Conservation (phyloP, 1,140 invertebrate genomes). For the Zaprionus gabonicus region DNA sequence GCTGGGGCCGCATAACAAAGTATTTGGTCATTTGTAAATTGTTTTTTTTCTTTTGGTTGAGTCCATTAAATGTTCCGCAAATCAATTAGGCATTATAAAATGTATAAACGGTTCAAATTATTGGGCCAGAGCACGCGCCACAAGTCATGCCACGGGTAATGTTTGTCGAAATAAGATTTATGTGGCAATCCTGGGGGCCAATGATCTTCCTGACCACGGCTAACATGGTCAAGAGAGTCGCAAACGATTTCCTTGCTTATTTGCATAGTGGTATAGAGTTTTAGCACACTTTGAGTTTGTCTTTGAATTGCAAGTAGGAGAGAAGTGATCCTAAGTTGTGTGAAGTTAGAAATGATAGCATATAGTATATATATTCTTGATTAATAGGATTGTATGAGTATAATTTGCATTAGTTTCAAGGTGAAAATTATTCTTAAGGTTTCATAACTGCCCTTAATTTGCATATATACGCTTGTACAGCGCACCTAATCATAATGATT, state of each 20-base stretch:
- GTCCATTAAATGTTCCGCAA: conserved; percentile 54
- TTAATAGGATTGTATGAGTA: no score
- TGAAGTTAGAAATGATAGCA: no score
- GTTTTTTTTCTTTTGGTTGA: conserved; percentile 1
- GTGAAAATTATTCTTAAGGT: no score
- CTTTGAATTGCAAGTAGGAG: not conserved
- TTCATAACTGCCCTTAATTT: no score
- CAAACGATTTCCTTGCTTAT: conserved; percentile 13
- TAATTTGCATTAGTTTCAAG: no score
- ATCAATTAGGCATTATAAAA: conserved; percentile 74
- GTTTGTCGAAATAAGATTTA: conserved; percentile 34
- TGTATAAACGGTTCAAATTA: conserved; percentile 59
- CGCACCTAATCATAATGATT: no score
- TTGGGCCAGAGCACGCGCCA: conserved; percentile 56
- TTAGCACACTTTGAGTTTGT: not conserved
- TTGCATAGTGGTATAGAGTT: not conserved
- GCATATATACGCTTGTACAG: not conserved
- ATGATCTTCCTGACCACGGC: conserved; percentile 20
- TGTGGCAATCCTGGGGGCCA: conserved; percentile 19
- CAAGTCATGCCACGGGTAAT: conserved; percentile 7
- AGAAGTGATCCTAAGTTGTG: not conserved
- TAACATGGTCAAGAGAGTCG: conserved; percentile 7
- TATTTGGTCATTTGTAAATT: conserved; percentile 36
- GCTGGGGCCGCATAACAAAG: conserved; percentile 40
- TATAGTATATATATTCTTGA: no score